A percentile compares a stretch with the other conserved stretches of the same genome.
These are phyloP conservation scores for Oenanthe oenanthe DNA, from an alignment of 2,113 vertebrate species.

Conservation along the genomic window DNA sequence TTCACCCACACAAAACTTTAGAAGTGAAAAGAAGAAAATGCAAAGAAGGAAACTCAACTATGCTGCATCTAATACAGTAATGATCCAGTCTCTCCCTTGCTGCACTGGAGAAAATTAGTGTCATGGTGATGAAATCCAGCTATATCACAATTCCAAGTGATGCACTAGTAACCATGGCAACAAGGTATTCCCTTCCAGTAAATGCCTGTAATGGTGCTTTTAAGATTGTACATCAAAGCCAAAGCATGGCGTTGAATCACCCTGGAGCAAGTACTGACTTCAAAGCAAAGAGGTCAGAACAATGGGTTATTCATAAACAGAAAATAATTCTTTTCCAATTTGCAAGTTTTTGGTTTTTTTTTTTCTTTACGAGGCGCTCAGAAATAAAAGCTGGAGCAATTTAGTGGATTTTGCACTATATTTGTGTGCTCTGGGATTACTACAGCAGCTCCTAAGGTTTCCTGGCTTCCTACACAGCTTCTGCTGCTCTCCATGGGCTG, in stretches of 20 bases:
- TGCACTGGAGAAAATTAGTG: slow-evolving; percentile 29
- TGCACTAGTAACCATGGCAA: slow-evolving; percentile 39
- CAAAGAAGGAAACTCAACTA: background rate
- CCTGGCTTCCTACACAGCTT: background rate
- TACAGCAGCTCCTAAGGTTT: background rate
- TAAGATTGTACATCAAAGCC: slow-evolving; percentile 61
- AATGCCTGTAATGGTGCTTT: slow-evolving; percentile 37
- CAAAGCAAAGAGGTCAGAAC: slow-evolving; percentile 46
- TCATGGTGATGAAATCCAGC: slow-evolving; percentile 46
- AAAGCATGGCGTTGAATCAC: slow-evolving; percentile 11
- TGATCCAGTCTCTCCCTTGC: background rate
- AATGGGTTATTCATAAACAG: slow-evolving; percentile 48
- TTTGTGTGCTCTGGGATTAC: background rate
- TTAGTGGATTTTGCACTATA: background rate
- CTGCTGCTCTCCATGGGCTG: background rate
- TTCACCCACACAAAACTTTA: background rate
- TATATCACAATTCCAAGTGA: slow-evolving; percentile 25
- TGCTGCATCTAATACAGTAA: background rate
- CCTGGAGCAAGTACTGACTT: slow-evolving; percentile 46
- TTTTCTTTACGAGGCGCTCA: background rate
- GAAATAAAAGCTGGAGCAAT: background rate
- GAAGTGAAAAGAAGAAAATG: background rate
- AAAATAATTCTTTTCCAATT: slow-evolving; percentile 5
- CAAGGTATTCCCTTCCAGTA: slow-evolving; percentile 49
- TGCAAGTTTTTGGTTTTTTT: background rate